phyloP scores from a whole-genome alignment of 2,888 invertebrate species.

The Linhomoeus sp. region DNA sequence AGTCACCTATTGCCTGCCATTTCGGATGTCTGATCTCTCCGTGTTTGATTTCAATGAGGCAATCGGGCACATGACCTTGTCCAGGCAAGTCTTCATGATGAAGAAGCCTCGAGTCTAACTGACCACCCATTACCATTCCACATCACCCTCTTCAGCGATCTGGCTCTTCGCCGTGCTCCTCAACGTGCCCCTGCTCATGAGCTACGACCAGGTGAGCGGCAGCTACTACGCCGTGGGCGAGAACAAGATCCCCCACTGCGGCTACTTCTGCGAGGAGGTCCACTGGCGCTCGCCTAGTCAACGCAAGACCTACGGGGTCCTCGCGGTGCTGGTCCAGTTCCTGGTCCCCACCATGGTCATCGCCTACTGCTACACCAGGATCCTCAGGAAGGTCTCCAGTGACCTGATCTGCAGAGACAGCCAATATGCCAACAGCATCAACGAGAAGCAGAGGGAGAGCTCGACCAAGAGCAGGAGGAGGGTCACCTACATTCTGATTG shows the following conservation, averaged over 20 bases:
- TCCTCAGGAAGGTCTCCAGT: constrained; percentile 19
- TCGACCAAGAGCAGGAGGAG: constrained; percentile 15
- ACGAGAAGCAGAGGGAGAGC: constrained; percentile 19
- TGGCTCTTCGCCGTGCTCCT: constrained; percentile 20
- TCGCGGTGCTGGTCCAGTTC: too few species aligned
- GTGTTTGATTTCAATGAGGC: too few species aligned
- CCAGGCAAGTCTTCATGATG: too few species aligned
- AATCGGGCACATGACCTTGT: too few species aligned
- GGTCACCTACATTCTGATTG: too few species aligned
- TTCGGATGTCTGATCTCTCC: too few species aligned
- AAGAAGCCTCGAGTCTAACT: too few species aligned
- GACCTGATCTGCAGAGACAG: constrained; percentile 24
- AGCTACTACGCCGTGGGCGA: constrained; percentile 33
- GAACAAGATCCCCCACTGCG: constrained; percentile 16
- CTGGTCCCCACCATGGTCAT: constrained; percentile 11
- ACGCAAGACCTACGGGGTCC: too few species aligned
- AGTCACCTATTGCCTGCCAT: too few species aligned
- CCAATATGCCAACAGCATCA: constrained; percentile 20
- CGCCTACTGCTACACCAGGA: constrained; percentile 23
- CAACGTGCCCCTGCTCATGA: constrained; percentile 22
- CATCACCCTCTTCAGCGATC: too few species aligned
- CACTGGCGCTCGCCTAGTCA: too few species aligned
- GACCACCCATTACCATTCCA: too few species aligned
- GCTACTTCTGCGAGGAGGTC: constrained; percentile 34
- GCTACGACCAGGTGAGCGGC: constrained; percentile 29